Percentiles rank a stretch among this genome's conserved stretches.
phyloP scores from a whole-genome alignment of 2,113 vertebrate species.

The Scophthalmus maximus region DNA sequence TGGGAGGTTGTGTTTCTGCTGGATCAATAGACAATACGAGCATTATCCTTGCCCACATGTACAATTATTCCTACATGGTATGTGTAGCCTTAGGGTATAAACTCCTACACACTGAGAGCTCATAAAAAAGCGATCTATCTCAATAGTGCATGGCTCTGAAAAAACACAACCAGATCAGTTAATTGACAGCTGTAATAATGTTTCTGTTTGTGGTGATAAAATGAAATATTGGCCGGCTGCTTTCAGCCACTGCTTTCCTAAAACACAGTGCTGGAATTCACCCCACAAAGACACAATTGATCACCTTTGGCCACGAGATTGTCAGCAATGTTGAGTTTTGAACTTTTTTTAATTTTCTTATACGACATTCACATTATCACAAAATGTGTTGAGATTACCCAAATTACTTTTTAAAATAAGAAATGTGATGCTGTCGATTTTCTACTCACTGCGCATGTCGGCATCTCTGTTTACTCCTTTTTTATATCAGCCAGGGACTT shows the following conservation, averaged over 20 bases:
- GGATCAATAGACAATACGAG: conserved; percentile 59
- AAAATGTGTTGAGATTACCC: conserved; percentile 20
- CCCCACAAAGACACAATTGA: conserved; percentile 11
- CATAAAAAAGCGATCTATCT: conserved; percentile 19
- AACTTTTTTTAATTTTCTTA: conserved; percentile 13
- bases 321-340: conserved; percentile 23
- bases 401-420: conserved; percentile 31
- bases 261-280: conserved; percentile 19
- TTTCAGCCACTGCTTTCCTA: no score
- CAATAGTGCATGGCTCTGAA: conserved; percentile 71
- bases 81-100: conserved; percentile 54
- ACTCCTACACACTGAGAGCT: conserved; percentile 42
- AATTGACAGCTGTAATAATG: conserved; percentile 39
- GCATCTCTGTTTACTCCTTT: conserved; percentile 42
- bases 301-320: conserved; percentile 49
- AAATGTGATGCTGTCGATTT: conserved; percentile 64
- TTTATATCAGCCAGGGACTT: conserved; percentile 44
- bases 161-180: conserved; percentile 39
- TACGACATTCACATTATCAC: conserved; percentile 24
- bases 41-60: conserved; percentile 55
- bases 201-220: conserved; percentile 2
- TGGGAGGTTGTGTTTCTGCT: conserved; percentile 27
- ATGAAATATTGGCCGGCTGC: conserved; percentile 6
- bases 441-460: conserved; percentile 68
- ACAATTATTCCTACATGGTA: conserved; percentile 52